Conservation (phyloP, 2,797 vertebrate genomes). For the Salarias fasciatus region DNA sequence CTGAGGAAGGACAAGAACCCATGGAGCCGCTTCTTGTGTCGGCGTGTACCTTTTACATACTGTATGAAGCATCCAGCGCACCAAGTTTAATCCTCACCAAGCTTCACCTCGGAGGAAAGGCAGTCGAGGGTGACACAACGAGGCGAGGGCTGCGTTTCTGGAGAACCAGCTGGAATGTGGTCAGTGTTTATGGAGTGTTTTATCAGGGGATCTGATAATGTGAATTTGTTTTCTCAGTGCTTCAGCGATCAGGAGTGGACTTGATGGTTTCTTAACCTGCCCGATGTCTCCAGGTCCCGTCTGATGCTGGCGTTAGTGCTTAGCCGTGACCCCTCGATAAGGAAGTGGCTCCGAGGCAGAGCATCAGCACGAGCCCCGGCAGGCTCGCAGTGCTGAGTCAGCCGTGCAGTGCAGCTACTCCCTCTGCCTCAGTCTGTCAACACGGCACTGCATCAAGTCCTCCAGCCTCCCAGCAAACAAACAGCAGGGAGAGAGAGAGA, state of each 20-base stretch:
- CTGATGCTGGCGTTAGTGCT: background rate
- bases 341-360: conserved; percentile 46
- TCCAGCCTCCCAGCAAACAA: conserved; percentile 47
- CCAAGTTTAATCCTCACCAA: conserved; percentile 42
- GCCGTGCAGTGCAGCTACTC: conserved; percentile 50
- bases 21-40: conserved; percentile 39
- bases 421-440: conserved; percentile 57
- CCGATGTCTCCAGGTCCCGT: background rate
- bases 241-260: background rate
- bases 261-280: no score
- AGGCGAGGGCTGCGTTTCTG: conserved; percentile 16
- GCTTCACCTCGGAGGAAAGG: conserved; percentile 39
- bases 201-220: no score
- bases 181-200: background rate
- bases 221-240: no score
- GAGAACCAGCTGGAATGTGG: conserved; percentile 5
- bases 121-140: background rate
- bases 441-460: conserved; percentile 51
- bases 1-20: conserved; percentile 51
- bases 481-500: conserved; percentile 17
- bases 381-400: conserved; percentile 67
- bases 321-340: conserved; percentile 42
- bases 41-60: conserved; percentile 69
- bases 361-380: conserved; percentile 28
- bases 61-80: conserved; percentile 67